Evolutionary conservation across 2,888 invertebrate genomes (phyloP), one percentile per base, ranked within the genome.

Genomic region (Nebria salina): DNA sequence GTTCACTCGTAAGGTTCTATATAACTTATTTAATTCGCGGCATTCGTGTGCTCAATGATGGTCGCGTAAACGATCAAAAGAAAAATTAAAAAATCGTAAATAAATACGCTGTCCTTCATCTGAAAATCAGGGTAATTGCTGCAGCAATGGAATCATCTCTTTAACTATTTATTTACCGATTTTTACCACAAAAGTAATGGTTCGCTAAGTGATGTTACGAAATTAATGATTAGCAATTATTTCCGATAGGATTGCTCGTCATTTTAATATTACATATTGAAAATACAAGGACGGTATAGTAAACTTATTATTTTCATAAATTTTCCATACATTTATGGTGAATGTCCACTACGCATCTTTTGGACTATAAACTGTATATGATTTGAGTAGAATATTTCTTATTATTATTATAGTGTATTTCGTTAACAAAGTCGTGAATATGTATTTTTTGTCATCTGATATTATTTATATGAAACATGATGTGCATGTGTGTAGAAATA

Each of bases 1-100:
- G 54, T 54, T 54, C 54, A 54, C 54, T 54, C 54, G 54, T 54
- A 54, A 54, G 54, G 54, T 54, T 11, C 54, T 54, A 54, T 54
- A 54, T 54, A 54, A 54, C 54, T 54, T 54, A 54, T 54, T 54
- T 54, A 54, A 54, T 54, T 54, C 54, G 54, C 54, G 54, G 54
- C 8, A 13, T 54, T 54, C 13, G 54, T 54, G 54, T 54, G 7
- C 54, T 54, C 54, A 13, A 54, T 54, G 54, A 54, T 54, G 54
- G 54, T 54, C 54, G 54, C 54, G 13, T 54, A 54, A 54, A 54
- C 54, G 54, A 54, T 54, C 54, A 54, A 8, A 8, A 54, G 7
- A 2, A 54, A 54, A 13, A 8, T 6, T 11, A 2, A 54, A 54
- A 54, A 54, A 54, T 54, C 8, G 8, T 8, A 54, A 54, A 54